Evolutionary conservation across 1,140 invertebrate genomes (phyloP).

Genomic region (Idris sp.): DNA sequence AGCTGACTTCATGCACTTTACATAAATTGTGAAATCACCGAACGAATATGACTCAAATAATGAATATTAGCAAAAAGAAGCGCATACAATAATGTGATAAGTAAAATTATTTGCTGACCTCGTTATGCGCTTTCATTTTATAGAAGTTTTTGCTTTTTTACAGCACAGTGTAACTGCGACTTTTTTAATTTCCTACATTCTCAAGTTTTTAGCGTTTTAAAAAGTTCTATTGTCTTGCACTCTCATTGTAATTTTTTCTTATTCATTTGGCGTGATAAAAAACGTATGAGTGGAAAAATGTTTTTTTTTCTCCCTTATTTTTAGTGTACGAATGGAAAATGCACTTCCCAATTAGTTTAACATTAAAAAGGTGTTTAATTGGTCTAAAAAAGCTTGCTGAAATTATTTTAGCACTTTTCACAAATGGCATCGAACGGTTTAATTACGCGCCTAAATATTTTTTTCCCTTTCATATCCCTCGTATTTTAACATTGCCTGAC

Average conservation of each 20-base stretch:
- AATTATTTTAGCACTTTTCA: slow-evolving; percentile 10
- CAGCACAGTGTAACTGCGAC: slow-evolving; percentile 12
- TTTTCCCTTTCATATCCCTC: too few relatives aligned
- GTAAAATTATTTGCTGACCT: slow-evolving; percentile 40
- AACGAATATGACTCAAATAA: slow-evolving; percentile 21
- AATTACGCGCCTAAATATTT: background rate
- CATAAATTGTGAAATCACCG: too few relatives aligned
- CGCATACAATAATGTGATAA: slow-evolving; percentile 36
- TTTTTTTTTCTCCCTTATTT: slow-evolving; percentile 43
- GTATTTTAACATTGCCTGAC: too few relatives aligned
- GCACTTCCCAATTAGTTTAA: slow-evolving; percentile 46
- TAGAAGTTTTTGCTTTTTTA: slow-evolving; percentile 40
- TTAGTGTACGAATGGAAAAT: slow-evolving; percentile 11
- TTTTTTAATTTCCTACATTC: slow-evolving; percentile 34
- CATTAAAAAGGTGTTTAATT: slow-evolving; percentile 29
- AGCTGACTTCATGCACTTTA: too few relatives aligned
- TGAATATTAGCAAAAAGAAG: slow-evolving; percentile 21
- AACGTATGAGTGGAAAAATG: slow-evolving; percentile 24
- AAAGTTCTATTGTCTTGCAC: slow-evolving; percentile 49
- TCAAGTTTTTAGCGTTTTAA: slow-evolving; percentile 55
- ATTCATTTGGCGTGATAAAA: slow-evolving; percentile 34
- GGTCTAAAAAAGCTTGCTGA: slow-evolving; percentile 7
- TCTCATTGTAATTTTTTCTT: slow-evolving; percentile 54
- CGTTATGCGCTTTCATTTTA: slow-evolving; percentile 18
- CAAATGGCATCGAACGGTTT: background rate